Conservation (phyloP, 2,797 vertebrate species). For the Falco columbarius region DNA sequence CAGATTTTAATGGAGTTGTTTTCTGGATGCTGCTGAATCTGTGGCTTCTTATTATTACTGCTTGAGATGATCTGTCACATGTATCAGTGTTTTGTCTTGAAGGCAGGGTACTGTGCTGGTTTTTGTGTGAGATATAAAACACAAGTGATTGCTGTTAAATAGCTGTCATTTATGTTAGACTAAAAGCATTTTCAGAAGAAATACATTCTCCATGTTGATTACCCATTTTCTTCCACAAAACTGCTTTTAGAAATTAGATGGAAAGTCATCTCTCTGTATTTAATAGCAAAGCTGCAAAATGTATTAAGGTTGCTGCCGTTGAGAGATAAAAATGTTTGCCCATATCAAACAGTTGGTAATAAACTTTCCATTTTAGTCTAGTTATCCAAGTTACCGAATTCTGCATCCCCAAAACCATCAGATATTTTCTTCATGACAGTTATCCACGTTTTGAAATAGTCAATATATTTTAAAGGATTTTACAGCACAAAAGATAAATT, state of each 20-base stretch:
- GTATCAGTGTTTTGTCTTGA: slow-evolving; percentile 51
- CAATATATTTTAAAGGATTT: background rate
- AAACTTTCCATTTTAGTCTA: background rate
- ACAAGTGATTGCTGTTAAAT: slow-evolving; percentile 56
- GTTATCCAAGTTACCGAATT: background rate
- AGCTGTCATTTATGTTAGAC: slow-evolving; percentile 27
- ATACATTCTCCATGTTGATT: slow-evolving; percentile 40
- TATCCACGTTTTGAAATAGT: background rate
- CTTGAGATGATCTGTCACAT: slow-evolving; percentile 39
- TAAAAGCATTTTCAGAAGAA: slow-evolving; percentile 16
- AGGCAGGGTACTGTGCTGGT: background rate
- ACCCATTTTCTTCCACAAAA: slow-evolving; percentile 47
- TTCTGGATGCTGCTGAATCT: slow-evolving; percentile 14
- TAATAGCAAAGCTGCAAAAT: slow-evolving; percentile 34
- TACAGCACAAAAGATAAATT: background rate
- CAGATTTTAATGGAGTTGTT: slow-evolving; percentile 25
- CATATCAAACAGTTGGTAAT: background rate
- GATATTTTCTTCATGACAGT: background rate
- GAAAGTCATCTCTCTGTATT: slow-evolving; percentile 23
- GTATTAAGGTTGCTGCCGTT: background rate
- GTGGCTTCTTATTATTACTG: slow-evolving; percentile 30
- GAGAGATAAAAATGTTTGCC: background rate
- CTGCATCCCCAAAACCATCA: background rate
- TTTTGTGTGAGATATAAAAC: slow-evolving; percentile 44
- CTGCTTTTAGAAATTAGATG: slow-evolving; percentile 21